Conservation (phyloP, 2,113 vertebrate species). For the Cranoglanis bouderius region DNA sequence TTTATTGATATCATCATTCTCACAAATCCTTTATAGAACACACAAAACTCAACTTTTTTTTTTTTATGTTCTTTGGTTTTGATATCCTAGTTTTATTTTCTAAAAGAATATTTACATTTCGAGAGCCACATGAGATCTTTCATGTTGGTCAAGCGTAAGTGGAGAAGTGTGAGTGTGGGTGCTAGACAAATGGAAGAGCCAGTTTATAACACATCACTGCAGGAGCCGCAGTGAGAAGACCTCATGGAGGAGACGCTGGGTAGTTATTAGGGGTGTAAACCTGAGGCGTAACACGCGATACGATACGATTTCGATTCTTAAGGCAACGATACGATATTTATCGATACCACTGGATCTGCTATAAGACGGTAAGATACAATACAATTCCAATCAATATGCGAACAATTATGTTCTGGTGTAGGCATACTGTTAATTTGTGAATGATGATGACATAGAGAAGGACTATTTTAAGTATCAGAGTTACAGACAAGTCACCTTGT, state of each 20-base stretch:
- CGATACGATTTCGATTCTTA: neutral
- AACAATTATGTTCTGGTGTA: neutral
- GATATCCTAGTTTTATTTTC: constrained; percentile 56
- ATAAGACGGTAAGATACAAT: neutral
- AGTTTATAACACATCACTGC: neutral
- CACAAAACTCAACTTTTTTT: constrained; percentile 50
- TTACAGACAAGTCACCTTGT: neutral
- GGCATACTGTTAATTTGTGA: neutral
- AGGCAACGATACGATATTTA: neutral
- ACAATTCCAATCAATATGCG: neutral
- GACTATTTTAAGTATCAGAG: neutral
- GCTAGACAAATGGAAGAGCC: neutral
- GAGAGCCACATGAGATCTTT: constrained; percentile 48
- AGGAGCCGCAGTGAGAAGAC: constrained; percentile 60
- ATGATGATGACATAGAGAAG: neutral
- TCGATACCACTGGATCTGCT: neutral
- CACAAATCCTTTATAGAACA: constrained; percentile 57
- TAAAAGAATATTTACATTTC: constrained; percentile 73
- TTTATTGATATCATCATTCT: constrained; percentile 58
- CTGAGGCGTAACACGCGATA: neutral
- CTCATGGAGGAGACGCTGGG: neutral
- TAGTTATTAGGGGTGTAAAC: neutral
- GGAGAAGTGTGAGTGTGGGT: constrained; percentile 16
- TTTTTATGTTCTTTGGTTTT: constrained; percentile 56
- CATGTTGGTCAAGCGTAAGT: constrained; percentile 53